A percentile compares a stretch with the other conserved stretches of the same genome.
Conservation (phyloP, 2,888 invertebrate genomes). For the Phoenoteleia sp. region DNA sequence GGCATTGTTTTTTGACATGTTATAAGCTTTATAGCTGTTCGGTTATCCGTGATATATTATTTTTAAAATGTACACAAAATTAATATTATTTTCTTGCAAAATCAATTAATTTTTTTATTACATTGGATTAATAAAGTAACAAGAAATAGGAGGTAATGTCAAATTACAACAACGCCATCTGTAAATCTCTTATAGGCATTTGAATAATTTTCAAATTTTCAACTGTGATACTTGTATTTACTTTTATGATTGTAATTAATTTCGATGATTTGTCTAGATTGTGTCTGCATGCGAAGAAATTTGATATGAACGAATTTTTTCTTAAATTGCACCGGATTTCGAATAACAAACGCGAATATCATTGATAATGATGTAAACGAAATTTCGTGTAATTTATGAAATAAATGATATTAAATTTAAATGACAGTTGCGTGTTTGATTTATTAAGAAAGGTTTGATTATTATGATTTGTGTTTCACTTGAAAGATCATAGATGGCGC, state of each 20-base stretch:
- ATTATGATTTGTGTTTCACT: neutral
- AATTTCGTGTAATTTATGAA: constrained; percentile 37
- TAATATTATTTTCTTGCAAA: too few species aligned
- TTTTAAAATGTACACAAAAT: too few species aligned
- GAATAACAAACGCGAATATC: neutral
- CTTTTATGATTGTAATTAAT: constrained; percentile 19
- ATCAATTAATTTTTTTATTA: too few species aligned
- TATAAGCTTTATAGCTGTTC: too few species aligned
- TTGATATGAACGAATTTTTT: constrained; percentile 11
- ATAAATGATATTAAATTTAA: neutral
- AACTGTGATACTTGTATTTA: neutral
- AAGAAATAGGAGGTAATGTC: too few species aligned
- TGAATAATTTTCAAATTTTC: too few species aligned
- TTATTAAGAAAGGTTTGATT: constrained; percentile 1
- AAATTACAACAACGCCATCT: too few species aligned
- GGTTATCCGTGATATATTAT: too few species aligned
- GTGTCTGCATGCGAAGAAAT: constrained; percentile 27
- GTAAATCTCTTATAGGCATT: too few species aligned
- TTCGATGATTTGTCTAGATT: constrained; percentile 23
- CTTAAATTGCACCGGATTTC: constrained; percentile 51
- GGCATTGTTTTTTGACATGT: too few species aligned
- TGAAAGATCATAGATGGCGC: neutral
- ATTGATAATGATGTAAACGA: constrained; percentile 8
- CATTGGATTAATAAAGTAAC: too few species aligned
- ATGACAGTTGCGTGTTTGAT: neutral